phyloP scores from a whole-genome alignment of 2,797 vertebrate genomes.

The Liasis olivaceus region DNA sequence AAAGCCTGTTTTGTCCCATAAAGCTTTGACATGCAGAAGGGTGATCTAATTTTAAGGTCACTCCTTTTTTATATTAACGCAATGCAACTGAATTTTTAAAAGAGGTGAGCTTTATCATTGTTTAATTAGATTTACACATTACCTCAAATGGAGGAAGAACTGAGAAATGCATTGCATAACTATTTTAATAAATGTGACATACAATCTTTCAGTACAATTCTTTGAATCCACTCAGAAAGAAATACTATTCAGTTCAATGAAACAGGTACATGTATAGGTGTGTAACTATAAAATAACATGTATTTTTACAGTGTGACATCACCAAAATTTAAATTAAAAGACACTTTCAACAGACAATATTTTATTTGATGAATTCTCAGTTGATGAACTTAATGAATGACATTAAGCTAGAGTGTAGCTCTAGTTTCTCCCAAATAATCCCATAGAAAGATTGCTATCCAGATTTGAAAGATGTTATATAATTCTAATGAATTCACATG shows the following conservation, averaged over 20 bases:
- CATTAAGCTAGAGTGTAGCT: background rate
- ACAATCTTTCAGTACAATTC: background rate
- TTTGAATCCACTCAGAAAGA: background rate
- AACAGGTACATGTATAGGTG: background rate
- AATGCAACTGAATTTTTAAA: background rate
- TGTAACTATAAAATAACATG: background rate
- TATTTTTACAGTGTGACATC: background rate
- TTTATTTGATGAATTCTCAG: background rate
- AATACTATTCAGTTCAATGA: background rate
- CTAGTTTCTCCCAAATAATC: background rate
- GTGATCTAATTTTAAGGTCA: background rate
- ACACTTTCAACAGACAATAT: background rate
- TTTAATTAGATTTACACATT: background rate
- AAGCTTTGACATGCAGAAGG: background rate
- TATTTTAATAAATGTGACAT: background rate
- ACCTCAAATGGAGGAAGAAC: background rate
- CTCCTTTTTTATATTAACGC: background rate
- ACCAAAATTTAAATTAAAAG: background rate
- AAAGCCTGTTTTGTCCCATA: background rate
- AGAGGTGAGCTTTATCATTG: background rate
- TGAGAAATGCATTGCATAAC: background rate
- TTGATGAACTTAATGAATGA: background rate
- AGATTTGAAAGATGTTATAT: background rate
- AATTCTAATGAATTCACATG: background rate
- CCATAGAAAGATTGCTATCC: background rate